Percentiles rank a stretch among this genome's conserved stretches.
Conservation (phyloP, 2,888 invertebrate genomes). For the Dryobota labecula region DNA sequence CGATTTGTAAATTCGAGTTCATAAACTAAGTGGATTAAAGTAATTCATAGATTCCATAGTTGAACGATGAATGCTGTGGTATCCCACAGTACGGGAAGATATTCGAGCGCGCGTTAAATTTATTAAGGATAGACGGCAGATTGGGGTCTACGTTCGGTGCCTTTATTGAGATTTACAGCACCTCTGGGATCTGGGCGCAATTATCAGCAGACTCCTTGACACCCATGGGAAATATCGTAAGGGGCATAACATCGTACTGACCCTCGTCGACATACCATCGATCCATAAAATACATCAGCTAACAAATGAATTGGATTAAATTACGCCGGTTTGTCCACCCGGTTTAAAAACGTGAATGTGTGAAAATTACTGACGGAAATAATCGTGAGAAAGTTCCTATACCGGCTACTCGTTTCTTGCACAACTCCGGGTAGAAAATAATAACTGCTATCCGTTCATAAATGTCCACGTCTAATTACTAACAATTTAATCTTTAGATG, state of each 20-base stretch:
- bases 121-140: constrained; percentile 73
- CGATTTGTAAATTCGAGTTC: constrained; percentile 41
- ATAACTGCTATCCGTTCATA: constrained; percentile 68
- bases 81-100: constrained; percentile 54
- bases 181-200: constrained; percentile 80
- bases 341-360: constrained; percentile 24
- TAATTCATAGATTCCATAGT: constrained; percentile 65
- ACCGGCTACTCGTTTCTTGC: constrained; percentile 43
- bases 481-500: constrained; percentile 57
- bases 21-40: constrained; percentile 58
- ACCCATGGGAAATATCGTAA: constrained; percentile 81
- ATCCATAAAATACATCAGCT: constrained; percentile 68
- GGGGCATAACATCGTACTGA: constrained; percentile 75
- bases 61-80: constrained; percentile 59
- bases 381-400: constrained; percentile 56
- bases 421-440: constrained; percentile 61
- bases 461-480: constrained; percentile 67
- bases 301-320: constrained; percentile 57
- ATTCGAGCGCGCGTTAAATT: constrained; percentile 72
- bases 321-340: constrained; percentile 28
- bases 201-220: constrained; percentile 76
- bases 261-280: constrained; percentile 64
- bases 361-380: constrained; percentile 46
- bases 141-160: constrained; percentile 71
- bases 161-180: constrained; percentile 87